Conservation (phyloP, 1,140 invertebrate species). For the Procambarus clarkii region DNA sequence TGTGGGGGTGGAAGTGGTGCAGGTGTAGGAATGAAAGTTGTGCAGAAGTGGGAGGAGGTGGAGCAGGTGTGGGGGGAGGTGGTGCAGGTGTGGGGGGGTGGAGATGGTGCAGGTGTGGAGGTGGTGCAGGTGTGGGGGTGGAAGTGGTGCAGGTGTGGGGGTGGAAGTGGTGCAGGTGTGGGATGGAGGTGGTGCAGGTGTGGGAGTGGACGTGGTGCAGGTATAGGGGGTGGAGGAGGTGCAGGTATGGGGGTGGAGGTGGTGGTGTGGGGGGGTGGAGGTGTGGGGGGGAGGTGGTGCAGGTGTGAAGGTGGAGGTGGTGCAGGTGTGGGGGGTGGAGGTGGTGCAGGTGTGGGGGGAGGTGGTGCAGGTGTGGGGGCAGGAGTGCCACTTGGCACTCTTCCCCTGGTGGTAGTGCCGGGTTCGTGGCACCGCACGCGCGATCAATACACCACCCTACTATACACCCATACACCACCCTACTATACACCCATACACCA, state of each 20-base stretch:
- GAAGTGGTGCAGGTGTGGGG: no score
- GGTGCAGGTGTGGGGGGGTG: background rate
- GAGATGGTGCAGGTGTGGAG: background rate
- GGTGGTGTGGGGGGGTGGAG: background rate
- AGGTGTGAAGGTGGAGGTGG: background rate
- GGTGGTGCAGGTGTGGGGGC: background rate
- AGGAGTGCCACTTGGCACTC: background rate
- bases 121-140: no score
- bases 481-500: no score
- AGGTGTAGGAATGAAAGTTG: no score
- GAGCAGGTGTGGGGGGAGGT: background rate
- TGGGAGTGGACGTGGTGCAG: background rate
- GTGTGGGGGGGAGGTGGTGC: background rate
- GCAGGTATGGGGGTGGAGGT: background rate
- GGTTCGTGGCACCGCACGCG: constrained; percentile 41
- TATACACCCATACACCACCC: background rate
- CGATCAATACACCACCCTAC: constrained; percentile 41
- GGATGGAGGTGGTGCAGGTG: no score
- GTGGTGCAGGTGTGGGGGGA: background rate
- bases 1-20: background rate
- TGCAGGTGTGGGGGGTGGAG: background rate
- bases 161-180: no score
- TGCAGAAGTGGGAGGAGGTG: no score
- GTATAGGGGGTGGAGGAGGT: background rate
- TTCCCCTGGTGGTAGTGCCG: background rate